phyloP scores from a whole-genome alignment of 2,888 invertebrate genomes.

The Stenotaenia linearis region DNA sequence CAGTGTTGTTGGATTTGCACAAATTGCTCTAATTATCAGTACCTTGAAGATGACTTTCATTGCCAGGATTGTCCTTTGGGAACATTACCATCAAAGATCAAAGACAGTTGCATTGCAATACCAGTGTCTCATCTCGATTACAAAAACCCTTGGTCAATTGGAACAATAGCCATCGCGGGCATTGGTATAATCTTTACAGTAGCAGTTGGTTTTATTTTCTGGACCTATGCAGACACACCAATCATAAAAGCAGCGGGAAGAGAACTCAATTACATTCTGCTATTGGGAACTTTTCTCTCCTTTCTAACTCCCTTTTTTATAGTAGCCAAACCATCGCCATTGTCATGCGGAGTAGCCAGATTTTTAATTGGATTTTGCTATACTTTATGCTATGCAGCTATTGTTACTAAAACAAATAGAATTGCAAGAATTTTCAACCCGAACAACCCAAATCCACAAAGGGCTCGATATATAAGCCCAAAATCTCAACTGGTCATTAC shows the following conservation, averaged over 20 bases:
- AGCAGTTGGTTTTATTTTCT: constrained; percentile 51
- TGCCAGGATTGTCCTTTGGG: constrained; percentile 52
- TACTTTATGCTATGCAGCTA: constrained; percentile 54
- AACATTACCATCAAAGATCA: constrained; percentile 44
- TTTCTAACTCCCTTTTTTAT: constrained; percentile 54
- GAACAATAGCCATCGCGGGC: constrained; percentile 45
- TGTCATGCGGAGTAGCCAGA: constrained; percentile 52
- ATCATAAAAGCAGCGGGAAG: constrained; percentile 56
- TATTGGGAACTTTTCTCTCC: constrained; percentile 52
- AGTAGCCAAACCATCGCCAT: constrained; percentile 50
- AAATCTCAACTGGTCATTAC: constrained; percentile 45
- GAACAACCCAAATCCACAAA: constrained; percentile 43
- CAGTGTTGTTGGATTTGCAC: constrained; percentile 55
- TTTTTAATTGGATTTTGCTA: constrained; percentile 55
- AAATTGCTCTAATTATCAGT: constrained; percentile 50
- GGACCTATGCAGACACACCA: constrained; percentile 53
- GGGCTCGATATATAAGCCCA: constrained; percentile 48
- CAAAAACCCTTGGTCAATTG: constrained; percentile 51
- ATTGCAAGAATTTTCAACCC: constrained; percentile 55
- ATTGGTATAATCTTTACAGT: constrained; percentile 48
- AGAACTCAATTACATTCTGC: constrained; percentile 52
- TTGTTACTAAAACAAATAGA: constrained; percentile 55
- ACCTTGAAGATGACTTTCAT: constrained; percentile 48
- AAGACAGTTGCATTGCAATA: constrained; percentile 48
- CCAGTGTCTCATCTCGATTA: constrained; percentile 51